Percentiles rank a stretch among this genome's conserved stretches.
Evolutionary conservation across 2,113 vertebrate genomes (phyloP).

Genomic region (Capra hircus): DNA sequence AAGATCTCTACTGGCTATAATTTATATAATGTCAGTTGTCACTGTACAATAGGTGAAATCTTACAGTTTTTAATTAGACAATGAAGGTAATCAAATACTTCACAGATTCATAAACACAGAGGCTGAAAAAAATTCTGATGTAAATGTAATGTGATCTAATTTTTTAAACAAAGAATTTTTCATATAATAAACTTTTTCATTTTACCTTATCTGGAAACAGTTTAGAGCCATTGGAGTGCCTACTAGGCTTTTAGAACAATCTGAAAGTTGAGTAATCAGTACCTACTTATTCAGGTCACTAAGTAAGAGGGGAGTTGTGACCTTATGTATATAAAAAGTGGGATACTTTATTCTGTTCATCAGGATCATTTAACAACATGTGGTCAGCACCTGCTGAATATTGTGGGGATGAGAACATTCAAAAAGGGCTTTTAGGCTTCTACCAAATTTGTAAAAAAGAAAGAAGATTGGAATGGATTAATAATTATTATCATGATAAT

Average conservation of each 20-base stretch:
- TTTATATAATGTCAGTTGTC: slow-evolving; percentile 24
- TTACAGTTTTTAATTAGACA: slow-evolving; percentile 61
- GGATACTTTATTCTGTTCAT: neutral
- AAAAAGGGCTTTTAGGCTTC: neutral
- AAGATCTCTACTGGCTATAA: neutral
- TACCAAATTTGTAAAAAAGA: neutral
- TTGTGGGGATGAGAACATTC: neutral
- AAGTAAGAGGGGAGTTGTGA: neutral
- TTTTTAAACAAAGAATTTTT: slow-evolving; percentile 35
- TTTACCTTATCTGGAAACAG: slow-evolving; percentile 24
- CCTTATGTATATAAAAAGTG: neutral
- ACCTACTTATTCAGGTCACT: neutral
- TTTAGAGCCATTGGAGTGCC: neutral
- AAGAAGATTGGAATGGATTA: neutral
- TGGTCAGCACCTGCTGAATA: neutral
- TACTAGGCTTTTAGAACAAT: neutral
- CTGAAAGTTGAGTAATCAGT: neutral
- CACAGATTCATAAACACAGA: neutral
- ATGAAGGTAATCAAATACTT: slow-evolving; percentile 21
- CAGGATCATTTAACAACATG: neutral
- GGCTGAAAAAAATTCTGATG: slow-evolving; percentile 34
- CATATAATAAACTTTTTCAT: neutral
- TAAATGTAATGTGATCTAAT: slow-evolving; percentile 35
- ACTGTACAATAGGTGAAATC: neutral
- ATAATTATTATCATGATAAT: neutral